Evolutionary conservation across 2,888 invertebrate species (phyloP).

Genomic region (Epinotia ramella): DNA sequence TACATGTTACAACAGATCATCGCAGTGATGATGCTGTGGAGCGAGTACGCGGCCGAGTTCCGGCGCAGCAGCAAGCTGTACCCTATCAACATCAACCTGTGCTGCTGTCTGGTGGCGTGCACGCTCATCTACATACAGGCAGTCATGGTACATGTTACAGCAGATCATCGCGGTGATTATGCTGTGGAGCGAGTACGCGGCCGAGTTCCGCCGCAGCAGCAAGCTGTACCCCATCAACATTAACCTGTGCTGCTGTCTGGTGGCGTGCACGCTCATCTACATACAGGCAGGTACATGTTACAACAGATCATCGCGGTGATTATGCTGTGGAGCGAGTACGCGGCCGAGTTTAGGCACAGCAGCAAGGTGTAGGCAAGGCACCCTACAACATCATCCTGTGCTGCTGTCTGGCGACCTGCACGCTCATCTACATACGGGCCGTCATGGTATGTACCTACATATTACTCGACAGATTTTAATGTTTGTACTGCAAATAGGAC

Average conservation of each 20-base stretch:
- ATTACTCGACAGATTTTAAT: not conserved
- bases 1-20: constrained; percentile 47
- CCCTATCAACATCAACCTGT: constrained; percentile 85
- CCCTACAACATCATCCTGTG: constrained; percentile 86
- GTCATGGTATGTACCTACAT: constrained; percentile 87
- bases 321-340: constrained; percentile 72
- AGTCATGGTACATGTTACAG: constrained; percentile 87
- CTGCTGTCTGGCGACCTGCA: constrained; percentile 86
- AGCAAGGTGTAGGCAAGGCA: constrained; percentile 86
- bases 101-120: constrained; percentile 85
- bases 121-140: constrained; percentile 88
- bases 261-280: constrained; percentile 86
- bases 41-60: constrained; percentile 71
- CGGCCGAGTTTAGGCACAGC: constrained; percentile 70
- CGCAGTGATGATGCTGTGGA: constrained; percentile 71
- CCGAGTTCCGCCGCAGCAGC: constrained; percentile 74
- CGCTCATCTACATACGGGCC: constrained; percentile 87
- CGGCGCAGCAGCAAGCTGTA: constrained; percentile 82
- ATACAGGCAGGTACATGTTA: constrained; percentile 86
- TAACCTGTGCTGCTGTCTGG: constrained; percentile 86
- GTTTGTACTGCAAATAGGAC: too few relatives aligned
- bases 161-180: too few relatives aligned
- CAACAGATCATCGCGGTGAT: constrained; percentile 57
- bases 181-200: constrained; percentile 73
- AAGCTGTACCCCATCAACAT: constrained; percentile 85